Evolutionary conservation across 2,797 vertebrate species (phyloP).

Genomic region (Craterocephalus amniculus): DNA sequence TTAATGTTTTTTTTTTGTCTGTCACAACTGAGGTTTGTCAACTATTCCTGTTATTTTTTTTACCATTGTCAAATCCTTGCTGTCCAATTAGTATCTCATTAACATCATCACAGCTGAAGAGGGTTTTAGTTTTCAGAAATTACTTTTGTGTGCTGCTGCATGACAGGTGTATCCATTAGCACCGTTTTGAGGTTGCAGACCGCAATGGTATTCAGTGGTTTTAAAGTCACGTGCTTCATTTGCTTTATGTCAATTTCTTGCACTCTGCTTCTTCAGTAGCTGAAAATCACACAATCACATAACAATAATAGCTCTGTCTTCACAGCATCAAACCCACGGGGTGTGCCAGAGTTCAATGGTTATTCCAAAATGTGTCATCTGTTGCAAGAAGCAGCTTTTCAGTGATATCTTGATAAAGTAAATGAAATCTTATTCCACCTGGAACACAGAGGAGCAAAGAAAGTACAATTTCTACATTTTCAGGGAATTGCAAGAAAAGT

Average conservation of each 20-base stretch:
- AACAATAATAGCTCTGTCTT: not conserved
- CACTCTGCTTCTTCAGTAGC: not conserved
- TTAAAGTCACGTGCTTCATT: not conserved
- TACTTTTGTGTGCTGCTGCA: too few species aligned
- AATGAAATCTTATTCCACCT: not conserved
- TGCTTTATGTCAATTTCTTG: not conserved
- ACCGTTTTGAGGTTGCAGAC: not conserved
- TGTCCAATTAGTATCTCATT: too few species aligned
- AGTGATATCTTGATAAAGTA: not conserved
- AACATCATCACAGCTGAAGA: too few species aligned
- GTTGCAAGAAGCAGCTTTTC: not conserved
- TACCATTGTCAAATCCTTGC: too few species aligned
- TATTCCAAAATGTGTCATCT: not conserved
- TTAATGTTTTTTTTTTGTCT: not conserved
- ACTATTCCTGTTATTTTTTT: too few species aligned
- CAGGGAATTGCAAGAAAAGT: slow-evolving; percentile 9
- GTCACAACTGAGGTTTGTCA: too few species aligned
- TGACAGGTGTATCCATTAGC: not conserved
- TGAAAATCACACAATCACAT: not conserved
- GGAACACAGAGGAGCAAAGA: not conserved
- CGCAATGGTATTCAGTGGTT: not conserved
- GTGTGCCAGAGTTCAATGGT: not conserved
- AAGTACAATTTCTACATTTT: not conserved
- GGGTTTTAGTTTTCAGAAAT: too few species aligned
- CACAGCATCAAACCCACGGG: too few species aligned